A percentile compares a stretch with the other conserved stretches of the same genome.
Evolutionary conservation across 2,888 invertebrate genomes (phyloP).

Genomic region (Drosophila lacicola): DNA sequence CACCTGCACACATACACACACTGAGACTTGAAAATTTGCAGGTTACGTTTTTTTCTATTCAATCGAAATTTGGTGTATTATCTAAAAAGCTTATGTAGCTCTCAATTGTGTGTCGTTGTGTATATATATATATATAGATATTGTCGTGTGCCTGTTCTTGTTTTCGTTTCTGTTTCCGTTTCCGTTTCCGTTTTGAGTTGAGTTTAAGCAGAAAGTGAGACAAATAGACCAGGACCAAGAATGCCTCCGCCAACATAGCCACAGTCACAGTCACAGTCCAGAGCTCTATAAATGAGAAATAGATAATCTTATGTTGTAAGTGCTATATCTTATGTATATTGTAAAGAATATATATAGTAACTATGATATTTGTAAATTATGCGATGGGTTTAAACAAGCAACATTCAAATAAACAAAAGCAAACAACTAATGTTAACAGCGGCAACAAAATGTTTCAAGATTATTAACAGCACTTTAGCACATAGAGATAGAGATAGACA

Average conservation of each 20-base stretch:
- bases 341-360: constrained; percentile 58
- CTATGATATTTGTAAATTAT: constrained; percentile 39
- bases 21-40: constrained; percentile 5
- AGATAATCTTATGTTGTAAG: constrained; percentile 25
- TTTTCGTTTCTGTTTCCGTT: constrained; percentile 3
- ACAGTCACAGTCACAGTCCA: not conserved
- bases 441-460: constrained; percentile 66
- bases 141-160: constrained; percentile 22
- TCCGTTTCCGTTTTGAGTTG: constrained; percentile 1
- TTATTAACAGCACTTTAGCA: constrained; percentile 61
- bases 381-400: constrained; percentile 15
- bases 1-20: constrained; percentile 14
- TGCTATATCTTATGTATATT: constrained; percentile 54
- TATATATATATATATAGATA: not conserved
- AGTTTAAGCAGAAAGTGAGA: constrained; percentile 5
- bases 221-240: not conserved
- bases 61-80: constrained; percentile 9
- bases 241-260: constrained; percentile 8
- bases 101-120: constrained; percentile 23
- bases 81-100: not conserved
- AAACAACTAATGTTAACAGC: constrained; percentile 52
- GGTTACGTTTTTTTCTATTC: constrained; percentile 1
- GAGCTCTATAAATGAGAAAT: not conserved
- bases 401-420: constrained; percentile 8
- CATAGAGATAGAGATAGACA: constrained; percentile 50